phyloP scores from a whole-genome alignment of 2,797 vertebrate genomes.

The Manis pentadactyla region DNA sequence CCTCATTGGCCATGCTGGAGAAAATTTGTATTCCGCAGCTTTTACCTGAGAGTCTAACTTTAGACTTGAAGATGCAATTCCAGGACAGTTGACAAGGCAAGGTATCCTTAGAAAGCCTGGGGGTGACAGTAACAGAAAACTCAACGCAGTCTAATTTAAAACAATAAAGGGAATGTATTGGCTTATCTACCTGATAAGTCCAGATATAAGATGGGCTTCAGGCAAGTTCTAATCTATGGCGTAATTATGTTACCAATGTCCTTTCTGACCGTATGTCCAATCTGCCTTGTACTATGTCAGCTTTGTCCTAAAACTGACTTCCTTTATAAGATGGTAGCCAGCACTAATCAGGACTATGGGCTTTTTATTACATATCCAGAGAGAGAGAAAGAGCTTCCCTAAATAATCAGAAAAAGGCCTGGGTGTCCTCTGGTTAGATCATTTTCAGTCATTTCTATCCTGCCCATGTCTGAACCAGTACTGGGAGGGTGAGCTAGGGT shows the following conservation, averaged over 20 bases:
- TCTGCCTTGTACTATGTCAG: not conserved
- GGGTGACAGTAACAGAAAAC: not conserved
- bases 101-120: not conserved
- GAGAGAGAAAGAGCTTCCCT: not conserved
- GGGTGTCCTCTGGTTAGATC: not conserved
- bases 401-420: not conserved
- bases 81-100: not conserved
- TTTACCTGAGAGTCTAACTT: not conserved
- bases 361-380: not conserved
- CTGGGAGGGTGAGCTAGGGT: not conserved
- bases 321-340: not conserved
- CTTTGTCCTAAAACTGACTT: not conserved
- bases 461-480: not conserved
- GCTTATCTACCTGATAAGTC: not conserved
- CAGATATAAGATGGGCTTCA: not conserved
- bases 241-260: not conserved
- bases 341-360: not conserved
- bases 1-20: not conserved
- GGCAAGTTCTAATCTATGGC: not conserved
- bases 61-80: not conserved
- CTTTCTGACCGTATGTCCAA: not conserved
- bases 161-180: not conserved
- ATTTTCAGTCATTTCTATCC: not conserved
- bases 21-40: not conserved
- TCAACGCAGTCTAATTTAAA: slow-evolving; percentile 13